Base-by-base conservation (phyloP, 2,888 invertebrate genomes). In the Melieria crassipennis region DNA sequence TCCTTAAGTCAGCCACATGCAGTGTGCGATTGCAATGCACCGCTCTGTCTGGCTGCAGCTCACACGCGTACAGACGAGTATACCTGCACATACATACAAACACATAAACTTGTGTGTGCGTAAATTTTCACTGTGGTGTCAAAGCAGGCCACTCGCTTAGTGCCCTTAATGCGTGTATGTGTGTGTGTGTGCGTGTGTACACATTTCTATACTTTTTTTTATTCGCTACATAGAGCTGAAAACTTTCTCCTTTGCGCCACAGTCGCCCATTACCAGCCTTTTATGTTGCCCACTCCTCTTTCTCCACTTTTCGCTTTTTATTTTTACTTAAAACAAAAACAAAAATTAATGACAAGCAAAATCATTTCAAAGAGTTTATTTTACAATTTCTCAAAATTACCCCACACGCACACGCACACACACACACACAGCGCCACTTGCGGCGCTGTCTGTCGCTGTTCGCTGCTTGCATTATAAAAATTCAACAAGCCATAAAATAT, bases 401-500 rank as follows among this genome's bases (percentile, higher is more conserved):
- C 2, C 16, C 16, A 16, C 16, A 16, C 16, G 16, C 16, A 16
- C 1, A 16, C 16, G 3, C 30, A 30, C 30, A 2, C 13, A 6
- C 13, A n/a, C 52, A 52, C 13, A 52, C 52, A 52, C 2, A 13
- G 6, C 13, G 11, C 1, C 52, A 52, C 13, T 11, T 7, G 9
- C 13, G 13, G 13, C 11, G 5, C 13, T 52, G 50, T 50, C 13
- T 52, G 6, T 52, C 11, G 52, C 11, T n/a, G 13, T n/a, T n/a
- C 13, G 11, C 11, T n/a, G 13, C 11, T n/a, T 7, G 52, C 13
- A 13, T 50, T 10, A 11, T 10, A 11, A 50, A 50, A 50, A 50
- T 3, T 50, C 50, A 11, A 50, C 5, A 52, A 52, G 13, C 52
- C 11, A n/a, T 50, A 68, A 75, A 78, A 78, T 73, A 75, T 69